Evolutionary conservation across 2,797 vertebrate genomes (phyloP).

Genomic region (Tiaroga cobitis): DNA sequence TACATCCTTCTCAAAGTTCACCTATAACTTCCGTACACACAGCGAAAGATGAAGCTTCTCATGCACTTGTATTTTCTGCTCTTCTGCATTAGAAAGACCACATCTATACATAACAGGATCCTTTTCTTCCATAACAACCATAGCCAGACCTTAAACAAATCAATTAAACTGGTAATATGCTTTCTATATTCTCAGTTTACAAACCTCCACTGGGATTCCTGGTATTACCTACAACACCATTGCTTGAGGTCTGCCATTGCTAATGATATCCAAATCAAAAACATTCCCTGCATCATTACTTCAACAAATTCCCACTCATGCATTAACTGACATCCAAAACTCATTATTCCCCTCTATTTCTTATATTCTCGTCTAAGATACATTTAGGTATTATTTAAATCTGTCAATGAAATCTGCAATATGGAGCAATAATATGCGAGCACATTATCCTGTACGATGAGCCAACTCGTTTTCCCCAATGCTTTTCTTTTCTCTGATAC

Average conservation of each 20-base stretch:
- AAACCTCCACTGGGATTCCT: neutral
- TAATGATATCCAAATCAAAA: conserved; percentile 18
- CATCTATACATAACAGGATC: neutral
- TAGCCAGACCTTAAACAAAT: neutral
- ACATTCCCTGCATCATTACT: neutral
- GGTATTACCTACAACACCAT: neutral
- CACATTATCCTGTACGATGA: conserved; percentile 72
- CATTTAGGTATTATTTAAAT: neutral
- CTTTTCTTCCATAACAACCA: neutral
- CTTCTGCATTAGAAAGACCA: neutral
- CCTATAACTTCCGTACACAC: neutral
- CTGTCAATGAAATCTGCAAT: conserved; percentile 3
- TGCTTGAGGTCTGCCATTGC: neutral
- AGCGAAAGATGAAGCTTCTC: neutral
- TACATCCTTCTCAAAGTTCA: neutral
- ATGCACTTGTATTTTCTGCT: neutral
- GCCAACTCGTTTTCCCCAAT: conserved; percentile 57
- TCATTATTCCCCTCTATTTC: neutral
- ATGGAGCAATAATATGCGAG: conserved; percentile 68
- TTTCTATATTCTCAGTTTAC: conserved; percentile 14
- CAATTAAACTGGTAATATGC: neutral
- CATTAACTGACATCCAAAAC: conserved; percentile 7
- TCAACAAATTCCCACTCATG: neutral
- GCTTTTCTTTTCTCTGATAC: conserved; percentile 66
- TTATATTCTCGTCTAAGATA: neutral